Conservation (phyloP, 2,113 vertebrate genomes). For the Uria lomvia region DNA sequence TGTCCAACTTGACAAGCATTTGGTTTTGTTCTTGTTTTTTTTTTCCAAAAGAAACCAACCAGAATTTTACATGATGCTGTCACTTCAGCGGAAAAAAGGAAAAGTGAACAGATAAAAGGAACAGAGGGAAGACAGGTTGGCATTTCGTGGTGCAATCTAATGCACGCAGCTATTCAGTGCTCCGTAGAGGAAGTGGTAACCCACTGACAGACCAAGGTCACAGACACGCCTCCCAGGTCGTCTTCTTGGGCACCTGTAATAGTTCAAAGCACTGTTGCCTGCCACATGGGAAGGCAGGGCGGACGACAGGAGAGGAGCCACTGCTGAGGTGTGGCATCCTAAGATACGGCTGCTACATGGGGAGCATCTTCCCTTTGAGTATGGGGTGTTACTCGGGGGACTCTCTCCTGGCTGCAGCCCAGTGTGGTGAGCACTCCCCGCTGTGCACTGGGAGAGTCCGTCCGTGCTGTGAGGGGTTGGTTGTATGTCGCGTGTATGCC, state of each 20-base stretch:
- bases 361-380: background rate
- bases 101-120: background rate
- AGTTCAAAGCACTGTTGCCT: background rate
- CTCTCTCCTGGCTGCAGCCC: background rate
- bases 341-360: fast-evolving
- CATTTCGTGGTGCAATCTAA: background rate
- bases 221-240: background rate
- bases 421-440: background rate
- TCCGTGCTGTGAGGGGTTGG: background rate
- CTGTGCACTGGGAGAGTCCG: background rate
- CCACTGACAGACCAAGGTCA: background rate
- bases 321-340: background rate
- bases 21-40: background rate
- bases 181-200: background rate
- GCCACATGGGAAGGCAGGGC: background rate
- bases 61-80: background rate
- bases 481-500: fast-evolving
- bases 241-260: background rate
- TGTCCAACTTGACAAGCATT: background rate
- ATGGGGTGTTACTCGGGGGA: background rate
- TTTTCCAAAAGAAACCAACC: background rate
- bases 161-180: background rate
- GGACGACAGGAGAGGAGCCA: background rate
- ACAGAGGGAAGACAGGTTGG: background rate
- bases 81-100: background rate